Conservation (phyloP, 2,797 vertebrate species). For the Scleropages formosus region DNA sequence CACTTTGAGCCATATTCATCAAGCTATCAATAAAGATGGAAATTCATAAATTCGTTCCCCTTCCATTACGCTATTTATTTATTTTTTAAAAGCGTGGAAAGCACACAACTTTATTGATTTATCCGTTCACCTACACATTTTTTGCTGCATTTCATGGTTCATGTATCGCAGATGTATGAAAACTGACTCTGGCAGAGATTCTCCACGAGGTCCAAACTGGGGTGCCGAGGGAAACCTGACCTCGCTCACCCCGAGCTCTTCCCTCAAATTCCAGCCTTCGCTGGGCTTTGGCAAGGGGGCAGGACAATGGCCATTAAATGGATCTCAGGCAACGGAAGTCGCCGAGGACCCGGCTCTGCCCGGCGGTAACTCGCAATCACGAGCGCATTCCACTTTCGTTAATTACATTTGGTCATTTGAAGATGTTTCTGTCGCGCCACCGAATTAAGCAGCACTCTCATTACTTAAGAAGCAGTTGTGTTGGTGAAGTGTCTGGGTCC, state of each 20-base stretch:
- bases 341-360: not conserved
- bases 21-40: not conserved
- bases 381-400: constrained; percentile 25
- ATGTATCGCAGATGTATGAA: not conserved
- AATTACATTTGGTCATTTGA: constrained; percentile 12
- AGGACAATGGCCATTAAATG: not conserved
- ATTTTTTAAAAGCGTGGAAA: not conserved
- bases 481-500: not conserved
- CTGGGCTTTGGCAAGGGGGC: not conserved
- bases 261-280: too few species aligned
- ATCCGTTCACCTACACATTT: not conserved
- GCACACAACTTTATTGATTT: not conserved
- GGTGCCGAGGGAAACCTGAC: not conserved
- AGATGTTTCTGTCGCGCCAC: not conserved
- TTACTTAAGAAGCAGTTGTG: not conserved
- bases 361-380: not conserved
- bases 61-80: not conserved
- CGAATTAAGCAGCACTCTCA: not conserved
- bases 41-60: constrained; percentile 10
- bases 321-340: not conserved
- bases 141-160: not conserved
- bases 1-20: not conserved
- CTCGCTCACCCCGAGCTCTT: too few species aligned
- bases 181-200: too few species aligned
- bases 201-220: too few species aligned